phyloP scores from a whole-genome alignment of 2,888 invertebrate genomes.

The Lithophane ornitopus region DNA sequence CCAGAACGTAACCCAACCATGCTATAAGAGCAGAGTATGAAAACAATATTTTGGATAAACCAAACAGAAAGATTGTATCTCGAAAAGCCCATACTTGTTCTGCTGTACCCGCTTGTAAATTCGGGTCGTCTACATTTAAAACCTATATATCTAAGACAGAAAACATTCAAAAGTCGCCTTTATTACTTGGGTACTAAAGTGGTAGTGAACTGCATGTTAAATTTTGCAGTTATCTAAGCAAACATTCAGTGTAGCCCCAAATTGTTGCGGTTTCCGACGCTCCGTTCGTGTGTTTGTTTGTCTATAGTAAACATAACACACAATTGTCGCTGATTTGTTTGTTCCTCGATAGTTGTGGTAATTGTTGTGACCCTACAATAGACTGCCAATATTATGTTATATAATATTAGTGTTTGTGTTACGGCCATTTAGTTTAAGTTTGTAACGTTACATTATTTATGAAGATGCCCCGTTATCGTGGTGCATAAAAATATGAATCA shows the following conservation, averaged over 20 bases:
- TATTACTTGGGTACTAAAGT: conserved; percentile 30
- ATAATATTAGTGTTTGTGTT: conserved; percentile 16
- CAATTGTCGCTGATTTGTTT: conserved; percentile 81
- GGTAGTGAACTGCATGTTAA: conserved; percentile 41
- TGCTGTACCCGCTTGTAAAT: conserved; percentile 78
- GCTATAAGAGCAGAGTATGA: conserved; percentile 29
- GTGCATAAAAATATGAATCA: not conserved
- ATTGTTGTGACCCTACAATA: conserved; percentile 64
- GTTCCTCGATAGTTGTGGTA: conserved; percentile 68
- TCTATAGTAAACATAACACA: conserved; percentile 77
- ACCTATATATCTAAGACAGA: conserved; percentile 49
- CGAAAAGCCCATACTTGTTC: conserved; percentile 71
- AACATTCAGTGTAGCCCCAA: conserved; percentile 80
- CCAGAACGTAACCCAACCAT: not conserved
- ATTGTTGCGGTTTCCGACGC: conserved; percentile 81
- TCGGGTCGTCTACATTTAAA: conserved; percentile 71
- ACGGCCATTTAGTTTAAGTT: conserved; percentile 5
- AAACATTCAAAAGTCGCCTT: conserved; percentile 48
- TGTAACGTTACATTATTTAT: not conserved
- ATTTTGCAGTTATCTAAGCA: conserved; percentile 80
- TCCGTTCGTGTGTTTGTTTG: conserved; percentile 76
- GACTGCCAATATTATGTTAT: conserved; percentile 43
- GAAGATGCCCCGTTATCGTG: too few relatives aligned
- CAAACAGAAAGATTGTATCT: conserved; percentile 76
- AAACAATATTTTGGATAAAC: conserved; percentile 66